Evolutionary conservation across 2,888 invertebrate genomes (phyloP).

Genomic region (Seira musarum): DNA sequence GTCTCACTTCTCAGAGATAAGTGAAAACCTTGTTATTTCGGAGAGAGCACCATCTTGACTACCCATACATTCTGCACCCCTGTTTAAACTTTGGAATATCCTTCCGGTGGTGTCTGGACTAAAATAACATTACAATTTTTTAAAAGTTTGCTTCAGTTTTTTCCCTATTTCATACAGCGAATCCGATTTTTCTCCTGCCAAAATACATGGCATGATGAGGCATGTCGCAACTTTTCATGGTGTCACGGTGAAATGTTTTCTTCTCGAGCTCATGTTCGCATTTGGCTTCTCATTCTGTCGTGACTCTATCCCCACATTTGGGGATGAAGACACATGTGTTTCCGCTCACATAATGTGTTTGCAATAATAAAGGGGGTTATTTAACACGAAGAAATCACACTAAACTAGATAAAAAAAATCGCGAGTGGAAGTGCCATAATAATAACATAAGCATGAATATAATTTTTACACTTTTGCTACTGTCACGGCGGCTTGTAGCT

Average conservation of each 20-base stretch:
- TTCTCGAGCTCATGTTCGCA: neutral
- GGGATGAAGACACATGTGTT: slow-evolving; percentile 17
- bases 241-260: slow-evolving; percentile 48
- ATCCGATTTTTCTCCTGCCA: slow-evolving; percentile 47
- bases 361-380: slow-evolving; percentile 25
- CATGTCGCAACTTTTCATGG: slow-evolving; percentile 57
- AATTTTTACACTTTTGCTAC: too few species aligned
- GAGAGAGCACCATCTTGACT: too few species aligned
- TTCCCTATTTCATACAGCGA: slow-evolving; percentile 15
- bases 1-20: too few species aligned
- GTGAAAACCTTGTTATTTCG: too few species aligned
- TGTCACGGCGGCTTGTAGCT: neutral
- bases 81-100: too few species aligned
- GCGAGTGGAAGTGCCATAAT: too few species aligned
- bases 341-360: slow-evolving; percentile 31
- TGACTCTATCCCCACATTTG: neutral
- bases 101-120: too few species aligned
- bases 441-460: too few species aligned
- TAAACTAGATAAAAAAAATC: too few species aligned
- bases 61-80: too few species aligned
- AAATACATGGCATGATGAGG: slow-evolving; percentile 47
- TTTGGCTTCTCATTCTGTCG: slow-evolving; percentile 5
- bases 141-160: slow-evolving; percentile 5
- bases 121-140: too few species aligned
- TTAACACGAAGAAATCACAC: neutral